These are phyloP conservation scores for Drosophila paulistorum DNA, from an alignment of 1,140 invertebrate genomes.

Conservation along the genomic window DNA sequence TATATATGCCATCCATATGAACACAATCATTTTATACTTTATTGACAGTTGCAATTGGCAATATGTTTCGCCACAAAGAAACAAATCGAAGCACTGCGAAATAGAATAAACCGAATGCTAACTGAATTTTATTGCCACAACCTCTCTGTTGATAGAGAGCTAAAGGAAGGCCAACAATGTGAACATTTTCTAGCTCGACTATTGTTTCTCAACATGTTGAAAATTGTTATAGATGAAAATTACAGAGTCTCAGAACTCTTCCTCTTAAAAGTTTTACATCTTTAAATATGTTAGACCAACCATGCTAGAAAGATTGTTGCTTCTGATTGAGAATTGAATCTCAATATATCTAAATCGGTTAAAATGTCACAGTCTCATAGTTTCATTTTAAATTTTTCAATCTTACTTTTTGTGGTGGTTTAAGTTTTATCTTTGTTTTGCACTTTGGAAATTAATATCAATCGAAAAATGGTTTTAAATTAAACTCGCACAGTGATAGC, in stretches of 20 bases:
- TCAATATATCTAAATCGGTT: too few relatives aligned
- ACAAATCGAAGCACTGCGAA: conserved; percentile 11
- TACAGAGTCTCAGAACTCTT: too few relatives aligned
- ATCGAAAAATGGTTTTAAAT: conserved; percentile 56
- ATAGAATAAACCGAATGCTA: conserved; percentile 10
- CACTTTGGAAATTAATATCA: conserved; percentile 42
- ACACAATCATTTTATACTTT: conserved; percentile 33
- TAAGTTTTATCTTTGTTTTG: conserved; percentile 18
- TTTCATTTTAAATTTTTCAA: background rate
- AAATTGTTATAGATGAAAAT: too few relatives aligned
- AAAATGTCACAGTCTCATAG: too few relatives aligned
- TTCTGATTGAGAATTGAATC: too few relatives aligned
- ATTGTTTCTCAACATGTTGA: too few relatives aligned
- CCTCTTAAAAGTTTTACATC: too few relatives aligned
- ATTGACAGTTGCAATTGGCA: conserved; percentile 62
- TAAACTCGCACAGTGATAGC: conserved; percentile 43
- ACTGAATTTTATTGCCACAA: conserved; percentile 8
- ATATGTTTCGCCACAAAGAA: conserved; percentile 26
- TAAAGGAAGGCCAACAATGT: background rate
- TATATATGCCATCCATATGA: conserved; percentile 52
- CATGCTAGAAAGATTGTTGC: too few relatives aligned
- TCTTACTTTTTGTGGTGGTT: background rate
- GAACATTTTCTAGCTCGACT: too few relatives aligned
- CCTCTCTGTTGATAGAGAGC: background rate
- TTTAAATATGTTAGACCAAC: too few relatives aligned